Evolutionary conservation across 2,888 invertebrate species (phyloP).

Genomic region (Frankliniella intonsa): DNA sequence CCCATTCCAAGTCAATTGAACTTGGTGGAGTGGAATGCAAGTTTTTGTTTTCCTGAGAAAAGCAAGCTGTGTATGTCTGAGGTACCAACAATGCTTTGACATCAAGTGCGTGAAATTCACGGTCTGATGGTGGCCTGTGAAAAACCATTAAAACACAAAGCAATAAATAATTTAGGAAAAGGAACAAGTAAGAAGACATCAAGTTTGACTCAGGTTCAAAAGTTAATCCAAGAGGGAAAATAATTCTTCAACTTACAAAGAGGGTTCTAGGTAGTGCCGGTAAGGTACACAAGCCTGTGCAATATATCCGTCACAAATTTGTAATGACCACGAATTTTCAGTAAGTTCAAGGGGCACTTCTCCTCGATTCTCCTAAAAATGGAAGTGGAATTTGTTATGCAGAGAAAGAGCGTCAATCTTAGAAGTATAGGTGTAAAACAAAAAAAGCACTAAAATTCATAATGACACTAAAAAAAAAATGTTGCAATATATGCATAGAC

Average conservation of each 20-base stretch:
- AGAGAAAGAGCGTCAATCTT: neutral
- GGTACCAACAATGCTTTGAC: neutral
- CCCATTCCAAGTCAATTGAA: slow-evolving; percentile 67
- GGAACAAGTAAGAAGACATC: neutral
- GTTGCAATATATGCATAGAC: neutral
- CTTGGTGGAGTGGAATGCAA: slow-evolving; percentile 56
- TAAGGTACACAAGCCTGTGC: neutral
- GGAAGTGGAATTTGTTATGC: neutral
- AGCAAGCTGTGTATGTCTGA: neutral
- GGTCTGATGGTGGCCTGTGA: neutral
- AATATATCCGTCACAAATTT: neutral
- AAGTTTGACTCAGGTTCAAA: neutral
- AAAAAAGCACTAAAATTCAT: neutral
- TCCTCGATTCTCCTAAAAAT: neutral
- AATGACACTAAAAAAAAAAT: neutral
- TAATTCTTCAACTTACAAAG: neutral
- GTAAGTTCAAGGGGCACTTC: neutral
- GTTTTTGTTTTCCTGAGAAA: neutral
- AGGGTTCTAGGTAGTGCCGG: neutral
- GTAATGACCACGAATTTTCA: neutral
- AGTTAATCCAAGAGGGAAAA: neutral
- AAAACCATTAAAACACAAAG: neutral
- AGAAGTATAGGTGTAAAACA: neutral
- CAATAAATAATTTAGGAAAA: neutral
- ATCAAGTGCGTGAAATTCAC: neutral